Conservation (phyloP, 1,140 invertebrate species). For the Drosophila seguyi region DNA sequence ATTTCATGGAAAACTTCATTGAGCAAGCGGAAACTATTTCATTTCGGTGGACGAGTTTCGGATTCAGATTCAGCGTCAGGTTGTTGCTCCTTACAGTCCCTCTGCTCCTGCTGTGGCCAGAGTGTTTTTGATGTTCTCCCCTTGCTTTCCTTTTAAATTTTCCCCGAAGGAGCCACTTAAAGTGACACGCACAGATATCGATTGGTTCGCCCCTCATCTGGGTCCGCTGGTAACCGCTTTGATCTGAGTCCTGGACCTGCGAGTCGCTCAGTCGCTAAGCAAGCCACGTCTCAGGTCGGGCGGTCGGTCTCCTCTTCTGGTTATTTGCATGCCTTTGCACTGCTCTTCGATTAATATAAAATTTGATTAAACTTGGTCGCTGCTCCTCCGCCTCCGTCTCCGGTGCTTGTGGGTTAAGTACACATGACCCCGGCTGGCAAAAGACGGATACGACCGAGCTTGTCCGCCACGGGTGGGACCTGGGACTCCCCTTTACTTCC, state of each 20-base stretch:
- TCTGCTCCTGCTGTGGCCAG: slow-evolving; percentile 6
- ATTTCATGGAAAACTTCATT: slow-evolving; percentile 83
- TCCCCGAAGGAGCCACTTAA: slow-evolving; percentile 37
- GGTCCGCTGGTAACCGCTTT: slow-evolving; percentile 41
- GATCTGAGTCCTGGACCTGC: slow-evolving; percentile 24
- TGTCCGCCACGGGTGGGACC: slow-evolving; percentile 33
- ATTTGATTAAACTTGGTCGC: slow-evolving; percentile 81
- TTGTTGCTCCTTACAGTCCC: slow-evolving; percentile 18
- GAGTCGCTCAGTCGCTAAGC: slow-evolving; percentile 25
- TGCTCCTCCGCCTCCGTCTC: not conserved
- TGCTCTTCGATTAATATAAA: slow-evolving; percentile 83
- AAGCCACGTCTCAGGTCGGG: slow-evolving; percentile 49
- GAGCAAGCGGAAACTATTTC: slow-evolving; percentile 82
- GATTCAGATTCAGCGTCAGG: slow-evolving; percentile 15
- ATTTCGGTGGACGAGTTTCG: slow-evolving; percentile 55
- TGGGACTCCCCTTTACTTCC: slow-evolving; percentile 18
- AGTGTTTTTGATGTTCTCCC: slow-evolving; percentile 67
- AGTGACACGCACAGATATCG: slow-evolving; percentile 61
- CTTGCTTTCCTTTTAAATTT: slow-evolving; percentile 47
- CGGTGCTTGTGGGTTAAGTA: slow-evolving; percentile 73
- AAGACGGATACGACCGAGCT: slow-evolving; percentile 34
- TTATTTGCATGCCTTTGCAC: slow-evolving; percentile 82
- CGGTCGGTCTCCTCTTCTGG: slow-evolving; percentile 42
- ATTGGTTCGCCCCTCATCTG: slow-evolving; percentile 11
- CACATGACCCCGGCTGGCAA: slow-evolving; percentile 71